A percentile compares a stretch with the other conserved stretches of the same genome.
Conservation (phyloP, 2,797 vertebrate genomes). For the Rhinophrynus dorsalis region DNA sequence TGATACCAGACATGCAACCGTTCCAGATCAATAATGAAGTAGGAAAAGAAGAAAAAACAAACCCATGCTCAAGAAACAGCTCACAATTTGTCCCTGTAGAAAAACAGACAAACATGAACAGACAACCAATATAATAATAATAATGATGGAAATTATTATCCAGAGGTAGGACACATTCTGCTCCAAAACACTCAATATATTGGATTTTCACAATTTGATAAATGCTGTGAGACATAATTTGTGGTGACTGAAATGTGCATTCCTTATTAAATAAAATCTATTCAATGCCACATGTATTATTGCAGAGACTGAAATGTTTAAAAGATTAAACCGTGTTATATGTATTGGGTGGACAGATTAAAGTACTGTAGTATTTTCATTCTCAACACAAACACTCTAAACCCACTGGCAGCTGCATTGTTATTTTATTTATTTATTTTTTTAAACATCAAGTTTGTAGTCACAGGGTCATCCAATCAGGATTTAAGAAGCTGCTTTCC, state of each 20-base stretch:
- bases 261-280: slow-evolving; percentile 24
- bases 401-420: too few relatives aligned
- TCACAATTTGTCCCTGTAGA: slow-evolving; percentile 22
- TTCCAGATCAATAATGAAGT: slow-evolving; percentile 62
- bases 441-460: too few relatives aligned
- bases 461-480: too few relatives aligned
- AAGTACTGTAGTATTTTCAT: too few relatives aligned
- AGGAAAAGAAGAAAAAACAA: slow-evolving; percentile 63
- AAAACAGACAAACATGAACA: slow-evolving; percentile 8
- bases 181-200: slow-evolving; percentile 28
- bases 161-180: slow-evolving; percentile 6
- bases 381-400: too few relatives aligned
- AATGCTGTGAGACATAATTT: slow-evolving; percentile 18
- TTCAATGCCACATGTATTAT: too few relatives aligned
- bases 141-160: slow-evolving; percentile 14
- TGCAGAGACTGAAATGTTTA: too few relatives aligned
- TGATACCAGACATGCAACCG: slow-evolving; percentile 54
- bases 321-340: too few relatives aligned
- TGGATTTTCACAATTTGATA: slow-evolving; percentile 9
- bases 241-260: not conserved
- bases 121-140: not conserved
- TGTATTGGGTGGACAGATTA: too few relatives aligned
- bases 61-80: slow-evolving; percentile 27
- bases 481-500: too few relatives aligned
- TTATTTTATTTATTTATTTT: too few relatives aligned